Evolutionary conservation across 30 jellyfish, hydroid and myxozoan species (phyloP), one percentile per base, ranked within the genome.

Genomic region (Nemopilema nomurai): DNA sequence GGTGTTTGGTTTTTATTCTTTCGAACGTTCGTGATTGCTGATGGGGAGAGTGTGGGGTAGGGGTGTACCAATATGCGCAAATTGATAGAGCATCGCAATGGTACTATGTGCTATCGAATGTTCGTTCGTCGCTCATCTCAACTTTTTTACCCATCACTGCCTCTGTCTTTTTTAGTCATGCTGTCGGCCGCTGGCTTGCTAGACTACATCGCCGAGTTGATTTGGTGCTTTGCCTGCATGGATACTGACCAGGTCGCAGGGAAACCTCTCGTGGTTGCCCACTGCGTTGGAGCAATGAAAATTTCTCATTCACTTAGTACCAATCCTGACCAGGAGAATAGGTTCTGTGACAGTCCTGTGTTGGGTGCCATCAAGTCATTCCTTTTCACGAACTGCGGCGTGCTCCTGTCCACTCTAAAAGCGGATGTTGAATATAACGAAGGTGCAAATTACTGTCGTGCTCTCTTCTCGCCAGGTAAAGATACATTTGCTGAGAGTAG

Each of bases 231-330:
- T 50, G 68, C 93, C 23, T 83, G 91, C 76, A 1, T 87, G 22
- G 86, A 85, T 4, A 26, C 87, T 20, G 85, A 82, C 1, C 89
- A 82, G 28, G 57, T 80, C 22, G 21, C 91, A 4, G 71, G 69
- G 30, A 82, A 92, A 49, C 92, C 91, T 22, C 86, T 83, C 27
- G 64, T 62, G 73, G 71, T 92, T 20, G 92, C 96, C 1, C 98
- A 92, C 84, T 92, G 98, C 77, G 85, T 89, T 29, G 98, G 93
- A 32, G 98, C 98, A 0, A 30, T 92, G 87, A 92, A 92, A 67
- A 92, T 92, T 26, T 69, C 82, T 24, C 97, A 92, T 69, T 79
- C 91, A 8, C 70, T 89, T 50, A 87, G 98, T 63, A 88, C 87
- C 32, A 83, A 84, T 74, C 52, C 77, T 26, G 72, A 20, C 1